phyloP scores from a whole-genome alignment of 2,113 vertebrate genomes.

The Scomber japonicus region DNA sequence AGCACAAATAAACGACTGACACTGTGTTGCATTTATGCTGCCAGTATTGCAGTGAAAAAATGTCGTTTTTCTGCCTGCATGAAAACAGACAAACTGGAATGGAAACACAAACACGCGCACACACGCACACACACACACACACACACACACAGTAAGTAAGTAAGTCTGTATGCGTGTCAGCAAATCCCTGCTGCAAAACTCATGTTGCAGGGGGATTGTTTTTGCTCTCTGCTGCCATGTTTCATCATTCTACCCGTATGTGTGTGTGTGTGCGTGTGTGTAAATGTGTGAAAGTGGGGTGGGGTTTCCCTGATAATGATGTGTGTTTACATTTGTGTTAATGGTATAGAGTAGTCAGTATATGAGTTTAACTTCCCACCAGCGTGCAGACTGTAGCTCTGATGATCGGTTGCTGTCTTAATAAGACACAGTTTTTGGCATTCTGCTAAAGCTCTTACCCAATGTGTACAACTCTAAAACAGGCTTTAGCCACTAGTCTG shows the following conservation, averaged over 20 bases:
- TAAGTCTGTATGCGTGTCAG: slow-evolving; percentile 55
- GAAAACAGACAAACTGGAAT: not conserved
- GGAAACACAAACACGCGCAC: slow-evolving; percentile 4
- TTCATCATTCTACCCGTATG: slow-evolving; percentile 40
- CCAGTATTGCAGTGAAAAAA: slow-evolving; percentile 3
- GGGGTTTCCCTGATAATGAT: not conserved
- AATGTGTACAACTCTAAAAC: slow-evolving; percentile 44
- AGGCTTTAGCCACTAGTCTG: slow-evolving; percentile 26
- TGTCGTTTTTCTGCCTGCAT: not conserved
- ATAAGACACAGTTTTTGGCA: slow-evolving; percentile 23
- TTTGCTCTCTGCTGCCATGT: slow-evolving; percentile 53
- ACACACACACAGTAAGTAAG: not conserved
- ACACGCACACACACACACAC: slow-evolving; percentile 18
- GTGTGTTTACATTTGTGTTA: slow-evolving; percentile 15
- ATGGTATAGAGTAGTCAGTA: not conserved
- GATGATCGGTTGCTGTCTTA: slow-evolving; percentile 17
- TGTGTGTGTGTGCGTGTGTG: not conserved
- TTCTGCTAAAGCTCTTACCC: slow-evolving; percentile 58
- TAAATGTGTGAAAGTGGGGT: slow-evolving; percentile 5
- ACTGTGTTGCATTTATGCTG: not conserved
- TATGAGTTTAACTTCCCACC: not conserved
- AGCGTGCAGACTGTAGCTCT: not conserved
- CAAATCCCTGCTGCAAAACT: slow-evolving; percentile 65
- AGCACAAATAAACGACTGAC: not conserved
- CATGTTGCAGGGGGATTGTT: slow-evolving; percentile 56